A percentile compares a stretch with the other conserved stretches of the same genome.
Conservation (phyloP, 2,113 vertebrate species). For the Corvus cornix region DNA sequence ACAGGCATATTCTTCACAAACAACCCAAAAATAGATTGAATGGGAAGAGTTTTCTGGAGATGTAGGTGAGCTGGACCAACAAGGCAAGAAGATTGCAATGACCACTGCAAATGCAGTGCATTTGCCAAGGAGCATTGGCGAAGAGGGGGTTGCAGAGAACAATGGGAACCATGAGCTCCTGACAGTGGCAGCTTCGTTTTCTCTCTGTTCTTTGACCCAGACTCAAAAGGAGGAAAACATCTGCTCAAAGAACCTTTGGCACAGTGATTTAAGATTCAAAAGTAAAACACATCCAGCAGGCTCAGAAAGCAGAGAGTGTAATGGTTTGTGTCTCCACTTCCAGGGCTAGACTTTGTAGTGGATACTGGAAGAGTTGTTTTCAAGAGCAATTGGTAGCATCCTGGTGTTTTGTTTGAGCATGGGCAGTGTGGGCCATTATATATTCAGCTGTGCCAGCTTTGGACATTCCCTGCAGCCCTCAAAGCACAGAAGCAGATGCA, state of each 20-base stretch:
- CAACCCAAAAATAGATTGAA: neutral
- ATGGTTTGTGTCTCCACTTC: neutral
- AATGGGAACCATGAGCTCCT: neutral
- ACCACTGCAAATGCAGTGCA: neutral
- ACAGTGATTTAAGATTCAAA: neutral
- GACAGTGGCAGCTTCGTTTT: neutral
- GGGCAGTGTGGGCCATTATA: neutral
- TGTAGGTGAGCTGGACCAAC: neutral
- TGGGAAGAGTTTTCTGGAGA: neutral
- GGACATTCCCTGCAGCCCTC: neutral
- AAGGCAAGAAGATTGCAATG: neutral
- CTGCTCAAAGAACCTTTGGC: neutral
- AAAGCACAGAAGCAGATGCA: neutral
- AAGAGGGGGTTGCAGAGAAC: neutral
- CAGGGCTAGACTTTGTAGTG: neutral
- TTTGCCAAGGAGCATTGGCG: neutral
- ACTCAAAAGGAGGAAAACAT: neutral
- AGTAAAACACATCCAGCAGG: neutral
- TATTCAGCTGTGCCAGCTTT: neutral
- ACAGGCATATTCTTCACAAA: neutral
- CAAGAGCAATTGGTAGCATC: fast-evolving
- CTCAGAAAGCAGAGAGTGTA: neutral
- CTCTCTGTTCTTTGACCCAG: neutral
- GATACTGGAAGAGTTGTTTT: neutral
- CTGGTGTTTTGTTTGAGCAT: neutral